A percentile compares a stretch with the other conserved stretches of the same genome.
These are phyloP conservation scores for Sialis fuliginosa DNA, from an alignment of 2,888 invertebrate genomes.

Conservation along the genomic window DNA sequence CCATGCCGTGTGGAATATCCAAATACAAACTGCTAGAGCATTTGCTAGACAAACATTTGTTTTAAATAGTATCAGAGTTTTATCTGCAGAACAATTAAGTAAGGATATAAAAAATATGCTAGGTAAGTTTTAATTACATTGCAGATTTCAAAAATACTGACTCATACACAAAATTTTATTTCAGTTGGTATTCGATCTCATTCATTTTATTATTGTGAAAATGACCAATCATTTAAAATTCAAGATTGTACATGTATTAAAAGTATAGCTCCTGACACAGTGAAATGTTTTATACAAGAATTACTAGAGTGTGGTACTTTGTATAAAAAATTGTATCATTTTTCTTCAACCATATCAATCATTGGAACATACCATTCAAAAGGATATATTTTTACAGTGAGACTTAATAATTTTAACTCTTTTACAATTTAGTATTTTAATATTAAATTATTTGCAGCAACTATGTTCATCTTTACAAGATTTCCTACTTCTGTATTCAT, in stretches of 20 bases:
- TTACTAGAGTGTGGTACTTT: constrained; percentile 27
- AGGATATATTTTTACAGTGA: neutral
- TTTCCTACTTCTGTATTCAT: too few relatives aligned
- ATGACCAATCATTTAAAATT: constrained; percentile 27
- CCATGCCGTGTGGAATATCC: neutral
- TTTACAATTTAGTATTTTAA: neutral
- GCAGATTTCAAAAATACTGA: neutral
- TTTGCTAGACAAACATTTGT: neutral
- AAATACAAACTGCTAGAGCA: neutral
- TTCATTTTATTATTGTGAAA: constrained; percentile 29
- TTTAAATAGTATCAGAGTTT: neutral
- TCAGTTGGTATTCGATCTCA: constrained; percentile 39
- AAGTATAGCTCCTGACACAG: constrained; percentile 27
- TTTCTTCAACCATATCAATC: constrained; percentile 21
- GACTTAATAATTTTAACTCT: neutral
- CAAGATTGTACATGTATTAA: constrained; percentile 27
- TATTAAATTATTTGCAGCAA: too few relatives aligned
- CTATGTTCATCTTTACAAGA: too few relatives aligned
- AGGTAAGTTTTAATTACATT: neutral
- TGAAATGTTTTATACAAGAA: constrained; percentile 24
- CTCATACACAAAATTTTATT: constrained; percentile 11
- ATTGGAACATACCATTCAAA: neutral
- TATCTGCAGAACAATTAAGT: neutral
- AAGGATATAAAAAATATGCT: neutral
- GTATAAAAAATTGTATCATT: constrained; percentile 26